Evolutionary conservation across 1,140 invertebrate species (phyloP), one percentile per base, ranked within the genome.

Genomic region (Hestina assimilis): DNA sequence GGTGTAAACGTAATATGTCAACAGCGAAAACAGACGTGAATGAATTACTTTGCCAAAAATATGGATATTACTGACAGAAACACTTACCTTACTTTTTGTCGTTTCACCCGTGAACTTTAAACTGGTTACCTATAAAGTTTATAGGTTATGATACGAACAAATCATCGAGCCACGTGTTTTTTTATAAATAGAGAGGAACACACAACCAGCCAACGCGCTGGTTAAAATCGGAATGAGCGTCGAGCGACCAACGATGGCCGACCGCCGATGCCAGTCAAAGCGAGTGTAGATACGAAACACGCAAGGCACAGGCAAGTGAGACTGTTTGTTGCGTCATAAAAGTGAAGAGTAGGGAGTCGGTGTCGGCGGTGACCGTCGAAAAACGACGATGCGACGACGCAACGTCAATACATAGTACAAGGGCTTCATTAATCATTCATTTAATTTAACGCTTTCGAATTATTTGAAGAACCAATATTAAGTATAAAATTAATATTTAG

Each of bases 211-310:
- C 53, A 40, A 29, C 55, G 40, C 70, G 69, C 61, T 48, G 59
- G 72, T 72, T 71, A 69, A 66, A 77, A 66, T 61, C 65, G 61
- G 75, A 80, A 74, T 80, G 74, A 71, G 55, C 63, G n/a, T n/a
- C n/a, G n/a, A n/a, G n/a, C n/a, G n/a, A n/a, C n/a, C n/a, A n/a
- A n/a, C n/a, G n/a, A n/a, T n/a, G n/a, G n/a, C n/a, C n/a, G n/a
- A n/a, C n/a, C n/a, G n/a, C n/a, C n/a, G 61, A 52, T 51, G 41
- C 48, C 42, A 52, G 42, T 31, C 38, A 62, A 61, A 50, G 57
- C 51, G 41, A 41, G 21, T 40, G 42, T 46, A 58, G 26, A 24
- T 26, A 23, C 24, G 51, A 51, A 58, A 63, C 58, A 60, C 62
- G 59, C 33, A 38, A 55, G 41, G 15, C 52, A 48, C 51, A 50